Percentiles rank a stretch among this genome's conserved stretches.
Conservation (phyloP, 2,797 vertebrate genomes). For the Lemur catta region DNA sequence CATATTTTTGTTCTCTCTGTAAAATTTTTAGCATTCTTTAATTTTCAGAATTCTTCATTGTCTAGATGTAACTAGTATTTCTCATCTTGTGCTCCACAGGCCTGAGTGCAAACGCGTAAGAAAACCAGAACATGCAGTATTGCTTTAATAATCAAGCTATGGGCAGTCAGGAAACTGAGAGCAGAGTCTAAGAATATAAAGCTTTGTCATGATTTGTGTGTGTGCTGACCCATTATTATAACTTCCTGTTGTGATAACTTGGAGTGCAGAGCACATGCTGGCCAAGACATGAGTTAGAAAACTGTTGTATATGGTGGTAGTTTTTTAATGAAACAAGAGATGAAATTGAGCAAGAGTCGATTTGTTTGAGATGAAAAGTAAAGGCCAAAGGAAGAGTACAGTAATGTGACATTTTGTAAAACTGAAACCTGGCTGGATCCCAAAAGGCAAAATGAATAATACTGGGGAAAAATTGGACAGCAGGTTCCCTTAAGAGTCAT, state of each 20-base stretch:
- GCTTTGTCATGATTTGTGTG: not conserved
- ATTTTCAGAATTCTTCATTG: not conserved
- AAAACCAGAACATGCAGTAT: not conserved
- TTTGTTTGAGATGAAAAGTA: not conserved
- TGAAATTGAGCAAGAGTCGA: not conserved
- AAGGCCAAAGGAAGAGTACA: not conserved
- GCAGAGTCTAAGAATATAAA: not conserved
- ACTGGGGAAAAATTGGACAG: not conserved
- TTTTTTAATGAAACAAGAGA: not conserved
- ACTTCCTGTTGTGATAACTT: not conserved
- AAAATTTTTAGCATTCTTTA: not conserved
- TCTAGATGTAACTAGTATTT: not conserved
- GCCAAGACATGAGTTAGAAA: not conserved
- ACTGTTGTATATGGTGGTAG: too few relatives aligned
- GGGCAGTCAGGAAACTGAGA: not conserved
- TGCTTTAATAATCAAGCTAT: not conserved
- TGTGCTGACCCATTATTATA: not conserved
- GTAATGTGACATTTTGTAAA: not conserved
- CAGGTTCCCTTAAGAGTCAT: not conserved
- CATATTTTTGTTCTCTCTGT: not conserved
- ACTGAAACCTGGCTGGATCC: not conserved
- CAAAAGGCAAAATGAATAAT: not conserved
- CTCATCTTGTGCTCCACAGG: not conserved
- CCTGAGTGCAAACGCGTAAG: not conserved
- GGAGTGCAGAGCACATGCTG: not conserved